Evolutionary conservation across 2,113 vertebrate genomes (phyloP).

Genomic region (Myotis davidii): DNA sequence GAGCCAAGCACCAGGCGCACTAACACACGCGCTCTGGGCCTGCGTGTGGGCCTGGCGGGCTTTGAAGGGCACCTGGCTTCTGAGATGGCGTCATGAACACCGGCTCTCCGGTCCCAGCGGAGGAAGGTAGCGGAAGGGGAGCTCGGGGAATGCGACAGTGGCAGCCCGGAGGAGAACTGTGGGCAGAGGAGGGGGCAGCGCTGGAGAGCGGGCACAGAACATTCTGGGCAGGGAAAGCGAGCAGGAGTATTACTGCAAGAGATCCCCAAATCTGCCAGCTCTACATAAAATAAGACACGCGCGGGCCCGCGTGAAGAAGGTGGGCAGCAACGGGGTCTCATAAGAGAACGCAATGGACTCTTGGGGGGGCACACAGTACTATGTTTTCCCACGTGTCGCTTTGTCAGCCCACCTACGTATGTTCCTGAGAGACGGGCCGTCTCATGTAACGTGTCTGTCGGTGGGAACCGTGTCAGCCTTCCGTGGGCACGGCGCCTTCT

Average conservation of each 20-base stretch:
- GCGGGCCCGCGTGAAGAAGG: neutral
- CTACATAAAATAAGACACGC: neutral
- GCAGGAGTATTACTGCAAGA: neutral
- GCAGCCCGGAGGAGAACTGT: neutral
- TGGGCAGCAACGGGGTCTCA: neutral
- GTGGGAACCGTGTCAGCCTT: neutral
- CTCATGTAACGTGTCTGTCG: neutral
- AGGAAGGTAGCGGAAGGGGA: neutral
- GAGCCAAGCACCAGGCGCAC: neutral
- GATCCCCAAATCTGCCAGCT: neutral
- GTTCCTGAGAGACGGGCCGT: neutral
- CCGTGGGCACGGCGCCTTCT: neutral
- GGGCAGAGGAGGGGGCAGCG: no score
- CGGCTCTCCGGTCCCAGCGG: neutral
- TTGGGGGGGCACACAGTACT: neutral
- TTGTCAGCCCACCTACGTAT: neutral
- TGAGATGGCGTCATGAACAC: neutral
- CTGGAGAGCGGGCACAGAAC: neutral
- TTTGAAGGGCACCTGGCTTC: neutral
- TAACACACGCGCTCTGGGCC: neutral
- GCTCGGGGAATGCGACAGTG: no score
- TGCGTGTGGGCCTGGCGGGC: neutral
- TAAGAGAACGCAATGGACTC: neutral
- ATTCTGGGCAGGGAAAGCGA: neutral
- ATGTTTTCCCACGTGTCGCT: neutral